Percentiles rank a stretch among this genome's conserved stretches.
Evolutionary conservation across 2,113 vertebrate species (phyloP).

Genomic region (Siniperca knerii): DNA sequence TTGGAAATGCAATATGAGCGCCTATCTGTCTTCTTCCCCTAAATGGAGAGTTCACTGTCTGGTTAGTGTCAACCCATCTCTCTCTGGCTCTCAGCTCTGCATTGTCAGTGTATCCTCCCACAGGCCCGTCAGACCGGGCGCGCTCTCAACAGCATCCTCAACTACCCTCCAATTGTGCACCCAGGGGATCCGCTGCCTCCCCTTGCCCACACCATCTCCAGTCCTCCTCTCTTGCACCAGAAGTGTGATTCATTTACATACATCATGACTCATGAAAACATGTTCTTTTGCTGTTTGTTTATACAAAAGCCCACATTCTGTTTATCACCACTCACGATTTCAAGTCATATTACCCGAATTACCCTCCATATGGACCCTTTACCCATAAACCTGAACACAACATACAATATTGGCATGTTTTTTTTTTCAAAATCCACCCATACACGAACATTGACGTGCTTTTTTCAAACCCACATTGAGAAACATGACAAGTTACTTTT

Average conservation of each 20-base stretch:
- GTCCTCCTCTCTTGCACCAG: constrained; percentile 29
- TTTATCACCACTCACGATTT: constrained; percentile 29
- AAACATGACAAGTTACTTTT: constrained; percentile 78
- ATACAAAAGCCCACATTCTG: constrained; percentile 56
- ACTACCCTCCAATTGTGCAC: constrained; percentile 41
- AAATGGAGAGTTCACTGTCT: constrained; percentile 64
- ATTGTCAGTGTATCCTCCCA: constrained; percentile 64
- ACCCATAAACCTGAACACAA: constrained; percentile 68
- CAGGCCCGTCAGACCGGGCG: constrained; percentile 25
- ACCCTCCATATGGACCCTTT: neutral
- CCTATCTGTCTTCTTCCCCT: constrained; percentile 49
- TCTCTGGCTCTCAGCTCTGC: constrained; percentile 46
- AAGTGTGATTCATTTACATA: constrained; percentile 43
- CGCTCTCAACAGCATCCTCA: constrained; percentile 53
- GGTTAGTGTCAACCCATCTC: constrained; percentile 71
- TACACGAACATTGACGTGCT: constrained; percentile 84
- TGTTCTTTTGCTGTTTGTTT: constrained; percentile 46
- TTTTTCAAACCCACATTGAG: constrained; percentile 82
- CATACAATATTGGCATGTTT: constrained; percentile 57
- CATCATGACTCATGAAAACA: constrained; percentile 49
- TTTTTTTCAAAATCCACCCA: constrained; percentile 82
- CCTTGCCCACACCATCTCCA: constrained; percentile 29
- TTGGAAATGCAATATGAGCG: constrained; percentile 64
- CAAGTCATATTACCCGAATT: constrained; percentile 5
- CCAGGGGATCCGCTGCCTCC: constrained; percentile 27